These are phyloP conservation scores for Malurus elegans DNA, from an alignment of 2,113 vertebrate species.

Conservation along the genomic window DNA sequence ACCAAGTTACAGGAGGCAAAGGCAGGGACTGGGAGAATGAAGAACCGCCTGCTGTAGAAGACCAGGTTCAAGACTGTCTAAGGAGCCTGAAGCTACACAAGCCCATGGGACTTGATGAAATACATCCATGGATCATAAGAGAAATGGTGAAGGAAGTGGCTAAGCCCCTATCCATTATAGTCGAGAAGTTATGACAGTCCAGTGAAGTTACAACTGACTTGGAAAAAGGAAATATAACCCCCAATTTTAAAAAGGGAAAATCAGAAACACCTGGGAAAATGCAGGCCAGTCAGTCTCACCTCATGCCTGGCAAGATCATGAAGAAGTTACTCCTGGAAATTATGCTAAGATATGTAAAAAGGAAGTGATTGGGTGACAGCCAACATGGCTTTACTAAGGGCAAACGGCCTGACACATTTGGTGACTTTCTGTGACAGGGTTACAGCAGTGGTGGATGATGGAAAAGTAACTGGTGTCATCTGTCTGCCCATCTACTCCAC, in stretches of 20 bases:
- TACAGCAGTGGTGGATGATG: neutral
- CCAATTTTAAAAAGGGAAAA: neutral
- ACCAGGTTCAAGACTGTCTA: neutral
- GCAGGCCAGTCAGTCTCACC: too few relatives aligned
- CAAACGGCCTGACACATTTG: fast-evolving
- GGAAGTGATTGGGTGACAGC: neutral
- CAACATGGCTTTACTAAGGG: neutral
- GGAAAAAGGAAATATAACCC: neutral
- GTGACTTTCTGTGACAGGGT: neutral
- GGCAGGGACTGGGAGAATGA: neutral
- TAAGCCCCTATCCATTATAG: neutral
- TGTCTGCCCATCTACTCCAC: neutral
- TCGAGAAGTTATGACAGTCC: neutral
- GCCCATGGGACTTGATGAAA: neutral
- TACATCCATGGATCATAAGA: neutral
- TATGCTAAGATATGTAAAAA: neutral
- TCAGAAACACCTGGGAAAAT: neutral
- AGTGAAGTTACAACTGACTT: neutral
- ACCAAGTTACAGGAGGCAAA: neutral
- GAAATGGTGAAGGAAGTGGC: neutral
- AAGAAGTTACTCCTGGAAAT: neutral
- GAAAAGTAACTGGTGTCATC: neutral
- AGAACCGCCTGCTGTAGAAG: neutral
- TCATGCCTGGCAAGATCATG: neutral
- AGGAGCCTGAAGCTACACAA: neutral